A percentile compares a stretch with the other conserved stretches of the same genome.
Evolutionary conservation across 2,888 invertebrate species (phyloP).

Genomic region (Acleris sparsana): DNA sequence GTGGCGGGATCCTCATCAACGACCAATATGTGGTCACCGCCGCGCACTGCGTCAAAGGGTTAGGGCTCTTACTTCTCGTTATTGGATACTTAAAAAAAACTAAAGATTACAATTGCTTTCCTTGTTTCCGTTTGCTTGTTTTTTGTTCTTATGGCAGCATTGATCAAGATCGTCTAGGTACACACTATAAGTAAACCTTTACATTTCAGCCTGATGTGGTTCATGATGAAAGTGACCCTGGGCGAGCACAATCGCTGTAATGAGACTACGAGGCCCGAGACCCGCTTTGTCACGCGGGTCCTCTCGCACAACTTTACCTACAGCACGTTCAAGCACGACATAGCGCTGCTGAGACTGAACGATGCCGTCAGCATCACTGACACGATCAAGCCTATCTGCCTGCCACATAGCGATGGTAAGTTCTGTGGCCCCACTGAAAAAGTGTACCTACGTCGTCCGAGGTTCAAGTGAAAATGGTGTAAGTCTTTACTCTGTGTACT

Average conservation of each 20-base stretch:
- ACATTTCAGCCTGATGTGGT: conserved; percentile 91
- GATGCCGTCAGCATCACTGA: conserved; percentile 90
- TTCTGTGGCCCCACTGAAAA: too few relatives aligned
- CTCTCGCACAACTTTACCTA: conserved; percentile 91
- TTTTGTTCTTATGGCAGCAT: too few relatives aligned
- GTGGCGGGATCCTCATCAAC: conserved; percentile 93
- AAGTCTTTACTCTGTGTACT: too few relatives aligned
- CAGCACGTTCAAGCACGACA: conserved; percentile 92
- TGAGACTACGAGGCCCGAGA: conserved; percentile 87
- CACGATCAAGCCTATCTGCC: conserved; percentile 91
- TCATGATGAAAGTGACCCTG: conserved; percentile 94
- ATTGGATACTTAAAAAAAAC: not conserved
- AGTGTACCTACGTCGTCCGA: too few relatives aligned
- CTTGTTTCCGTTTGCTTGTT: too few relatives aligned
- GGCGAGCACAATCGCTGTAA: conserved; percentile 94
- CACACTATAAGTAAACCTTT: not conserved
- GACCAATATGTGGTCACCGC: conserved; percentile 94
- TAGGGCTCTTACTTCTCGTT: conserved; percentile 37
- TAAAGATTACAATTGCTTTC: too few relatives aligned
- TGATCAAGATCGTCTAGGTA: too few relatives aligned
- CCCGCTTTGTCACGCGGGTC: conserved; percentile 89
- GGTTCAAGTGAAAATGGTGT: too few relatives aligned
- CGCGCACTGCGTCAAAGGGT: conserved; percentile 95
- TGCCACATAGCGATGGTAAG: conserved; percentile 67
- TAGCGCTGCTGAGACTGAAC: conserved; percentile 90